Conservation (phyloP, 2,888 invertebrate species). For the Parnassius mnemosyne region DNA sequence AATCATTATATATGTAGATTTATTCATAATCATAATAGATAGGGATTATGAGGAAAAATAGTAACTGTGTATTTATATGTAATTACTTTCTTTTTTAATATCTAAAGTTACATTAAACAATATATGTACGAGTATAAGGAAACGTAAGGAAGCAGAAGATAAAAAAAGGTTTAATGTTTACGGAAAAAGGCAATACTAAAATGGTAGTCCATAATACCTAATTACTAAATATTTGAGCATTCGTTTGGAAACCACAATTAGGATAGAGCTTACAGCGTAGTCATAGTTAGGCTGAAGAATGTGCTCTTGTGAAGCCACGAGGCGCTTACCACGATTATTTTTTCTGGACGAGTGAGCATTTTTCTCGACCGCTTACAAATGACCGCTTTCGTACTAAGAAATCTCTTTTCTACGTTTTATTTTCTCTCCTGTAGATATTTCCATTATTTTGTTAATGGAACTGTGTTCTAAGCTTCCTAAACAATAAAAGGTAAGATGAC, state of each 20-base stretch:
- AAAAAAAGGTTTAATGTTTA: no score
- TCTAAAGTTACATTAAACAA: no score
- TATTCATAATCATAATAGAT: no score
- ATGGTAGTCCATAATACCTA: not conserved
- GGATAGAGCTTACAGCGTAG: slow-evolving; percentile 5
- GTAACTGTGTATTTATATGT: no score
- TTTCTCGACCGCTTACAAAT: slow-evolving; percentile 74
- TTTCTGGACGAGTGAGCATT: slow-evolving; percentile 70
- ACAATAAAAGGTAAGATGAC: slow-evolving; percentile 50
- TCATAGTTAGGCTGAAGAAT: slow-evolving; percentile 33
- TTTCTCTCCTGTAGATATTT: slow-evolving; percentile 63
- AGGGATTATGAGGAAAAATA: no score
- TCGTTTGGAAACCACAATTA: slow-evolving; percentile 2
- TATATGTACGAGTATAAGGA: no score
- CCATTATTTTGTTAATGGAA: slow-evolving; percentile 74
- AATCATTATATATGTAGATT: no score
- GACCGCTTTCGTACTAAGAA: slow-evolving; percentile 68
- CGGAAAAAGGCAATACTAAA: not conserved
- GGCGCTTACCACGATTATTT: slow-evolving; percentile 59
- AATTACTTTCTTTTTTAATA: no score
- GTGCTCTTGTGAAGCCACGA: slow-evolving; percentile 31
- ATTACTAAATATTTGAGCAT: not conserved
- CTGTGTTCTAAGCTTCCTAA: slow-evolving; percentile 59
- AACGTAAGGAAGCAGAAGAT: no score
- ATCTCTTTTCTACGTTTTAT: slow-evolving; percentile 68